These are phyloP conservation scores for Marcusenius ussheri DNA, from an alignment of 2,113 vertebrate genomes.

Conservation along the genomic window DNA sequence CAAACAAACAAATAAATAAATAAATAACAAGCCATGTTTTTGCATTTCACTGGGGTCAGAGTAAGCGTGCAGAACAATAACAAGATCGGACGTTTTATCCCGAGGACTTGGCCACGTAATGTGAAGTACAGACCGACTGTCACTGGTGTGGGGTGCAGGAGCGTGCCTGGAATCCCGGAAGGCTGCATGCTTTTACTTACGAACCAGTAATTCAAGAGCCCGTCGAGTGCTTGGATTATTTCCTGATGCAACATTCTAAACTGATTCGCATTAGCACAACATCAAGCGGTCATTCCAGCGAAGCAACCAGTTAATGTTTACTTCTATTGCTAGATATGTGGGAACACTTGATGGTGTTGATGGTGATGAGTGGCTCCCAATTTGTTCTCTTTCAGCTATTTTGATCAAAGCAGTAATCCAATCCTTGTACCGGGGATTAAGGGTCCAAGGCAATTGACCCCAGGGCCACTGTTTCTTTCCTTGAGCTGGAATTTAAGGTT, in stretches of 20 bases:
- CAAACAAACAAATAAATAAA: background rate
- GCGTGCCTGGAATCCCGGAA: background rate
- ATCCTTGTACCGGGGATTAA: background rate
- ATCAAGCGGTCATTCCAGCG: background rate
- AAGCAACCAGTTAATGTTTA: background rate
- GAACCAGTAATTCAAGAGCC: background rate
- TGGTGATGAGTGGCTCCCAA: background rate
- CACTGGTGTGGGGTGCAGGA: background rate
- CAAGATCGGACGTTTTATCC: background rate
- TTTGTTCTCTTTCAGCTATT: background rate
- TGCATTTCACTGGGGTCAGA: background rate
- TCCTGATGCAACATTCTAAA: background rate
- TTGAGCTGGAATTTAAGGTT: background rate
- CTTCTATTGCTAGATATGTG: background rate
- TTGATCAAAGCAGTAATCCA: background rate
- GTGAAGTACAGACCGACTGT: background rate
- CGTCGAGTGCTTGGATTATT: background rate
- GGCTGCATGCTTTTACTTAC: background rate
- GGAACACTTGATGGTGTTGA: background rate
- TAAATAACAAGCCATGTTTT: background rate
- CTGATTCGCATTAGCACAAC: background rate
- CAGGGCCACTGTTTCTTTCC: background rate
- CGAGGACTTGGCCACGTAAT: background rate
- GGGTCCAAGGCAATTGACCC: background rate
- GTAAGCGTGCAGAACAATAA: background rate